Evolutionary conservation across 2,113 vertebrate genomes (phyloP), one percentile per base, ranked within the genome.

Genomic region (Aleadryas rufinucha): DNA sequence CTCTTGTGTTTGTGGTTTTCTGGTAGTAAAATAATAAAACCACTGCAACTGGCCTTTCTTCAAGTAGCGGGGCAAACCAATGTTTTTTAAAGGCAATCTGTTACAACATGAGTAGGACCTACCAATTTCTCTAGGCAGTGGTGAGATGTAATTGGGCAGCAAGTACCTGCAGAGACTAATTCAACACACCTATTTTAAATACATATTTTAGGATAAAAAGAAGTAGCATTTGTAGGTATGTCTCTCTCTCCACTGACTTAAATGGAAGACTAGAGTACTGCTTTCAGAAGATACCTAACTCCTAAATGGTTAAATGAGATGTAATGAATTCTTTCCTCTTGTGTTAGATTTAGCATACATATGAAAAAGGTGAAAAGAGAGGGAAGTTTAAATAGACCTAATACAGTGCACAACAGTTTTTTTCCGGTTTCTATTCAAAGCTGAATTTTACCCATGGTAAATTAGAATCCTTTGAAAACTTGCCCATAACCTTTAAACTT

Each of bases 381-480:
- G 8, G 21, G 16, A 49, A 27, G 21, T 85, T 81, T 85, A 85
- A 93, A 44, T 57, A 84, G 49, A 81, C 9, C 20, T 57, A 79
- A 69, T 45, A 59, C 2, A 31, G 52, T 47, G 15, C 16, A 86
- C 16, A 86, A 83, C 12, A 30, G 9, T 17, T 82, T 86, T 81
- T 89, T 81, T 74, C 23, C 39, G 71, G 35, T 74, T 86, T 74
- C 68, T 78, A 31, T 70, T 92, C 53, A 86, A 86, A 89, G 60
- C 74, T 89, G 60, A 92, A 89, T 87, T 92, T 93, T 45, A 95
- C n/a, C 41, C 82, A 90, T 35, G 87, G 60, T 89, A 95, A 96
- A 92, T 70, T 60, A 87, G 61, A 92, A 92, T 85, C 86, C 56
- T 80, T 77, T 94, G 93, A 89, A 88, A 95, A 86, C 30, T 37